Conservation (phyloP, 2,888 invertebrate species). For the Scrobipalpa costella region DNA sequence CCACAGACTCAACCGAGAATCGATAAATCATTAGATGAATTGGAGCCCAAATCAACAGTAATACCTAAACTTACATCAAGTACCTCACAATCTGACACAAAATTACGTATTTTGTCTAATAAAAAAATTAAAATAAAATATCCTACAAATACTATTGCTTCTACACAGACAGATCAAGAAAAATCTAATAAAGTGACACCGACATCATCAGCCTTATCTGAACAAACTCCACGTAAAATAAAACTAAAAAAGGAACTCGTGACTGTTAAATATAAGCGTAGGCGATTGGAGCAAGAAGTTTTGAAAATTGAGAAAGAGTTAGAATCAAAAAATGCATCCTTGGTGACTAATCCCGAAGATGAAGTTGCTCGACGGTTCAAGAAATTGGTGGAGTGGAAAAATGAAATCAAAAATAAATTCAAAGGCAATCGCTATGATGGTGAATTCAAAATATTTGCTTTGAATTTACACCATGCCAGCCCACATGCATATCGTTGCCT, state of each 20-base stretch:
- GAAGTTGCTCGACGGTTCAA: not conserved
- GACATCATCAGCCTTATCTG: not conserved
- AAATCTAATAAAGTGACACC: not conserved
- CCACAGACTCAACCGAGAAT: no score
- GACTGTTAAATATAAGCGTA: not conserved
- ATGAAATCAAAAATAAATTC: constrained; percentile 7
- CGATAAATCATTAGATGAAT: no score
- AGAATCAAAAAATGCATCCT: not conserved
- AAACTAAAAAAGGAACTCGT: not conserved
- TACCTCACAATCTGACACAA: no score
- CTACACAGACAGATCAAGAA: not conserved
- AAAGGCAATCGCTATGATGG: constrained; percentile 32
- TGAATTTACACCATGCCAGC: constrained; percentile 31
- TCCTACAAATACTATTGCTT: no score
- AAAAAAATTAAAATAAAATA: no score
- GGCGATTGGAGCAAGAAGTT: not conserved
- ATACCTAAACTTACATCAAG: no score
- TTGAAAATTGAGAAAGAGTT: not conserved
- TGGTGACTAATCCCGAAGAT: not conserved
- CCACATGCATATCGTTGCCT: constrained; percentile 31
- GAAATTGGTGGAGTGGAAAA: constrained; percentile 5
- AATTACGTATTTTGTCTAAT: no score
- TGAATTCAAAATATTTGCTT: constrained; percentile 32
- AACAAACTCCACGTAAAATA: not conserved
- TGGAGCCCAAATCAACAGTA: no score